Percentiles rank a stretch among this genome's conserved stretches.
Conservation (phyloP, 2,888 invertebrate genomes). For the Dorcus hopei region DNA sequence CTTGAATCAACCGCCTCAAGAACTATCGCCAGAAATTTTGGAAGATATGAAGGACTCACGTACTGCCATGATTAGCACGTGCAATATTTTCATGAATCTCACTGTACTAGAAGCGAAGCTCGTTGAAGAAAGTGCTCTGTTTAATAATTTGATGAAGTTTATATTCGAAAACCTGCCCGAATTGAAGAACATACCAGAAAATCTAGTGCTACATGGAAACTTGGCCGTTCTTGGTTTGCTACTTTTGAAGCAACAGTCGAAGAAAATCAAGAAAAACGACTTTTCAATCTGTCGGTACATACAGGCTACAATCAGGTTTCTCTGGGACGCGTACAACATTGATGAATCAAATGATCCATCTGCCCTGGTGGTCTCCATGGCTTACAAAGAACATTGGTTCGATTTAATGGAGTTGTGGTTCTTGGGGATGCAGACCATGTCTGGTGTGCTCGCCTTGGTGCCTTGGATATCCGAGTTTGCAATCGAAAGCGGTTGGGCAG, state of each 20-base stretch:
- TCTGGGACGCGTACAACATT: slow-evolving; percentile 90
- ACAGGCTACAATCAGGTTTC: slow-evolving; percentile 82
- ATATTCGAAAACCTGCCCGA: slow-evolving; percentile 83
- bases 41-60: slow-evolving; percentile 84
- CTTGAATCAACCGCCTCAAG: slow-evolving; percentile 71
- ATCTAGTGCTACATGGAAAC: slow-evolving; percentile 82
- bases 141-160: slow-evolving; percentile 78
- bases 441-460: slow-evolving; percentile 73
- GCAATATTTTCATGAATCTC: slow-evolving; percentile 90
- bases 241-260: slow-evolving; percentile 78
- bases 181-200: slow-evolving; percentile 77
- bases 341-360: slow-evolving; percentile 84
- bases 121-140: slow-evolving; percentile 73
- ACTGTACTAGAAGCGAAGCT: slow-evolving; percentile 83
- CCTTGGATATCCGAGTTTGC: slow-evolving; percentile 91
- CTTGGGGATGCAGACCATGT: slow-evolving; percentile 90
- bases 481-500: slow-evolving; percentile 91
- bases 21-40: slow-evolving; percentile 68
- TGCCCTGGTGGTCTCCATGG: slow-evolving; percentile 77
- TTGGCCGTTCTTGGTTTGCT: slow-evolving; percentile 79
- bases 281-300: slow-evolving; percentile 87
- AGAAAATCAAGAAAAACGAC: slow-evolving; percentile 81
- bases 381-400: slow-evolving; percentile 85
- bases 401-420: slow-evolving; percentile 91
- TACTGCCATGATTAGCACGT: slow-evolving; percentile 81